Percentiles rank a stretch among this genome's conserved stretches.
These are phyloP conservation scores for Cheilosia scutellata DNA, from an alignment of 2,888 invertebrate genomes.

Conservation along the genomic window DNA sequence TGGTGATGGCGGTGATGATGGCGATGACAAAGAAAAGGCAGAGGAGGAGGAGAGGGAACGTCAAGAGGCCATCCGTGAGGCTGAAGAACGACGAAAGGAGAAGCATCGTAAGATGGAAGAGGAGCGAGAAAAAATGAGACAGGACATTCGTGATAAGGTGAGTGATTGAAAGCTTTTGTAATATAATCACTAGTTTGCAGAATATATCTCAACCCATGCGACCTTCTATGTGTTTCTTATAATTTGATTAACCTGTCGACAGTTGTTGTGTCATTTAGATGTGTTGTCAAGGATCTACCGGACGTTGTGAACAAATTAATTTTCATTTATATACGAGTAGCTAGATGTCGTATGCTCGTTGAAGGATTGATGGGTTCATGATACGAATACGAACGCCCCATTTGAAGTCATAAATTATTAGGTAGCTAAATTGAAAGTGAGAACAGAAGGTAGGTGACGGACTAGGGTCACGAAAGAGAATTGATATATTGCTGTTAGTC, in stretches of 20 bases:
- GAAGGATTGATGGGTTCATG: neutral
- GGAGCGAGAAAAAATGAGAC: constrained; percentile 99
- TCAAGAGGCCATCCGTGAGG: constrained; percentile 98
- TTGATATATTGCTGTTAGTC: constrained; percentile 42
- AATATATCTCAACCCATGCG: neutral
- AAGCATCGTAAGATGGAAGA: constrained; percentile 99
- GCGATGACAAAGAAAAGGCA: constrained; percentile 98
- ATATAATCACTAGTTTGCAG: neutral
- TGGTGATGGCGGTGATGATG: constrained; percentile 95
- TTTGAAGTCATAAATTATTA: constrained; percentile 46
- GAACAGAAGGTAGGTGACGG: constrained; percentile 28
- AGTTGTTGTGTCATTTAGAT: constrained; percentile 5
- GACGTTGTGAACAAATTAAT: neutral
- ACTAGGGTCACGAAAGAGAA: constrained; percentile 27
- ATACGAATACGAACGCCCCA: neutral
- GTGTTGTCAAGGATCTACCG: neutral
- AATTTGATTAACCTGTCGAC: constrained; percentile 23
- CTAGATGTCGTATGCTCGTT: constrained; percentile 13
- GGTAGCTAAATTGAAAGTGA: constrained; percentile 33
- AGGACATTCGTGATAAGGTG: constrained; percentile 99
- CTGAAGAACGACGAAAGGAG: constrained; percentile 99
- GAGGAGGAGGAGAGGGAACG: constrained; percentile 99
- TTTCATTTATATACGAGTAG: constrained; percentile 24
- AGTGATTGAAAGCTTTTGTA: constrained; percentile 77
- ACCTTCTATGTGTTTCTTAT: neutral